Conservation (phyloP, 2,797 vertebrate genomes). For the Columba guinea region DNA sequence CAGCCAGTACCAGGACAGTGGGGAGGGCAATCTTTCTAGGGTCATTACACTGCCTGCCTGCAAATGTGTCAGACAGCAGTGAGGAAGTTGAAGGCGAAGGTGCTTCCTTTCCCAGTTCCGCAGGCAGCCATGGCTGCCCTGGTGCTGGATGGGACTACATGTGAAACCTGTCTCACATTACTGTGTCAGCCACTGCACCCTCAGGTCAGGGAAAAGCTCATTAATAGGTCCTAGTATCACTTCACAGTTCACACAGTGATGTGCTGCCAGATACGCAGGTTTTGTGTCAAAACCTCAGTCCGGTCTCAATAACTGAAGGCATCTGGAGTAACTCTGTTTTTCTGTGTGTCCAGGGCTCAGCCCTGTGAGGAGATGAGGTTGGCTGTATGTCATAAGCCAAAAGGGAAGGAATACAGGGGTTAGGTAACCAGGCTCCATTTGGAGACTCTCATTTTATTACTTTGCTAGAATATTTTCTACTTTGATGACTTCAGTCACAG, state of each 20-base stretch:
- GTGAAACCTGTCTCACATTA: accelerated
- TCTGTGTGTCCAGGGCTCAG: background rate
- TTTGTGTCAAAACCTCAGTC: background rate
- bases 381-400: background rate
- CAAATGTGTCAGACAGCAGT: background rate
- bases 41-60: background rate
- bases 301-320: background rate
- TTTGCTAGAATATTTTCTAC: slow-evolving; percentile 3
- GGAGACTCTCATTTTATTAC: background rate
- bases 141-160: background rate
- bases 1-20: background rate
- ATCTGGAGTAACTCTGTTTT: background rate
- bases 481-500: background rate
- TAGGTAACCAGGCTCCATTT: background rate
- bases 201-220: background rate
- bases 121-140: background rate
- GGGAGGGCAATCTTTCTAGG: background rate
- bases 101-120: background rate
- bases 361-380: background rate
- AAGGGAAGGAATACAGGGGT: background rate
- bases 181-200: accelerated
- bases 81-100: background rate
- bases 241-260: background rate
- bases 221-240: background rate
- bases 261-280: background rate